Evolutionary conservation across 2,888 invertebrate species (phyloP).

Genomic region (Biston betularia): DNA sequence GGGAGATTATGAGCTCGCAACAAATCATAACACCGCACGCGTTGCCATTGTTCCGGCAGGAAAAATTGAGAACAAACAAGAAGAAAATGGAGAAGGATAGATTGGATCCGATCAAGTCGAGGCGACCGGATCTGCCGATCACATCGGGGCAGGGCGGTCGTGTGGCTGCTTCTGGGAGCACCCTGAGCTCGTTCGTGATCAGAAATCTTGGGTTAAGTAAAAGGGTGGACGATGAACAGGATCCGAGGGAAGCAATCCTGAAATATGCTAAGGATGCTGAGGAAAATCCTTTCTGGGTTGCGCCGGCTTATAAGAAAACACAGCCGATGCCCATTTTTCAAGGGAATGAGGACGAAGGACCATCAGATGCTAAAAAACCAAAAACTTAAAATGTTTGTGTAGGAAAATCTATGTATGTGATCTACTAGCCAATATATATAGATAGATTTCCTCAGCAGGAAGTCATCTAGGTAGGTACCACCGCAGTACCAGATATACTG

Average conservation of each 20-base stretch:
- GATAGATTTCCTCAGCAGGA: no score
- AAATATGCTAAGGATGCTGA: conserved; percentile 98
- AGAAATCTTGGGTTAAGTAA: conserved; percentile 97
- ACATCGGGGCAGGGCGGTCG: conserved; percentile 97
- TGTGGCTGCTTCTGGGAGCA: conserved; percentile 97
- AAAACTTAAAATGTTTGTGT: conserved; percentile 61
- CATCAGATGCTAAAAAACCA: conserved; percentile 83
- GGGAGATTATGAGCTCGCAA: conserved; percentile 95
- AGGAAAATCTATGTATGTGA: neutral
- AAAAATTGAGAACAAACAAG: conserved; percentile 94
- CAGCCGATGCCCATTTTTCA: conserved; percentile 95
- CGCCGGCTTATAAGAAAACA: conserved; percentile 95
- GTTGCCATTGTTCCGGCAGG: conserved; percentile 97
- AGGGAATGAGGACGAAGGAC: conserved; percentile 80
- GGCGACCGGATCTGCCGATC: conserved; percentile 93
- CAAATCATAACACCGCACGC: conserved; percentile 99
- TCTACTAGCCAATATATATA: no score
- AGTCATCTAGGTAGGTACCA: no score
- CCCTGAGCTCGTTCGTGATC: conserved; percentile 98
- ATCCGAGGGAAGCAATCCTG: conserved; percentile 97
- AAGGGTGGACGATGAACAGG: conserved; percentile 95
- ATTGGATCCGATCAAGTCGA: conserved; percentile 93
- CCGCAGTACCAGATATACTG: no score
- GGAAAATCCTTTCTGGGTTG: conserved; percentile 98
- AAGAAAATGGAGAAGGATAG: conserved; percentile 97